Conservation (phyloP, 2,797 vertebrate species). For the Darevskia nairensis region DNA sequence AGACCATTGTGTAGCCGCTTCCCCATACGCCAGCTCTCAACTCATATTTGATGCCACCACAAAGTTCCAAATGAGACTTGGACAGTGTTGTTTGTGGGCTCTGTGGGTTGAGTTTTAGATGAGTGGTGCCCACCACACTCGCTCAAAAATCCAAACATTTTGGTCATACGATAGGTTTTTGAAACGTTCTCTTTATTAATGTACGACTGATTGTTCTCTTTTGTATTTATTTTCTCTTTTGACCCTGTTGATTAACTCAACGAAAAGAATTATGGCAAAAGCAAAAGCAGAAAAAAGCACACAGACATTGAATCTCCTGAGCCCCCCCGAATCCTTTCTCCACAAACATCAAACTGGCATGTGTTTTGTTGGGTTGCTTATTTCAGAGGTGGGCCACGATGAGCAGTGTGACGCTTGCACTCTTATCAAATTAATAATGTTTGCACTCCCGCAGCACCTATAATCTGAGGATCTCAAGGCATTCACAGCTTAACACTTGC, state of each 20-base stretch:
- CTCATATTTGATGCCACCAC: too few relatives aligned
- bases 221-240: neutral
- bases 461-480: constrained; percentile 48
- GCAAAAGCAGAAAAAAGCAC: too few relatives aligned
- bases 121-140: too few relatives aligned
- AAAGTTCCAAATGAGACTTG: too few relatives aligned
- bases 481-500: constrained; percentile 53
- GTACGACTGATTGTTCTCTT: neutral
- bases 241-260: neutral
- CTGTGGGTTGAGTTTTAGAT: too few relatives aligned
- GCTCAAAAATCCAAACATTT: too few relatives aligned
- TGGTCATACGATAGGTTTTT: neutral
- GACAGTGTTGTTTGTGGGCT: too few relatives aligned
- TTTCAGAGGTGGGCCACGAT: constrained; percentile 11
- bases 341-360: neutral
- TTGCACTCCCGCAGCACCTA: constrained; percentile 23
- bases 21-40: too few relatives aligned
- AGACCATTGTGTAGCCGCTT: too few relatives aligned
- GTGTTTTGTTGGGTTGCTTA: neutral
- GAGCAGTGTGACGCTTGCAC: neutral
- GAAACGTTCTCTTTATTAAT: neutral
- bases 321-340: neutral
- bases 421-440: constrained; percentile 36
- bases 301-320: neutral
- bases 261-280: neutral